These are phyloP conservation scores for Lasioglossum figueresi DNA, from an alignment of 2,888 invertebrate species.

Conservation along the genomic window DNA sequence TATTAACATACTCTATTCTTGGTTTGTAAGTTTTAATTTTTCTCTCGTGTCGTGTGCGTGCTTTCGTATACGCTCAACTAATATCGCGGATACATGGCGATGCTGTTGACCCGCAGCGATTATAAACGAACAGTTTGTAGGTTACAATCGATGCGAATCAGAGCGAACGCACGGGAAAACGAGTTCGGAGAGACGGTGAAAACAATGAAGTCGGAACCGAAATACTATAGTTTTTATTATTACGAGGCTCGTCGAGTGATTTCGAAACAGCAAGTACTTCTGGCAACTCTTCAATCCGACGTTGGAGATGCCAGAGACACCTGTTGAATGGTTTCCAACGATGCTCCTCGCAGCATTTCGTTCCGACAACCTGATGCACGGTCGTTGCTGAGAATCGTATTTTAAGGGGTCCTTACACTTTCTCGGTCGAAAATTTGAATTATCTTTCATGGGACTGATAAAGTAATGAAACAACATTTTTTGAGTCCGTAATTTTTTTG, in stretches of 20 bases:
- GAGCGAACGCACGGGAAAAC: neutral
- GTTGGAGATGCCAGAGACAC: neutral
- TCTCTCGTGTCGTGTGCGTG: neutral
- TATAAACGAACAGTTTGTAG: neutral
- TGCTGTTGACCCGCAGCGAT: neutral
- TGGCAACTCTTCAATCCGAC: neutral
- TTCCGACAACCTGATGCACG: neutral
- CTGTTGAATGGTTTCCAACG: neutral
- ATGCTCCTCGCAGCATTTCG: too few species aligned
- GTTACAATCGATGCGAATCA: neutral
- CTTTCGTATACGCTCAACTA: neutral
- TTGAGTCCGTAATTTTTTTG: too few species aligned
- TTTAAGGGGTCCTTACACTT: too few species aligned
- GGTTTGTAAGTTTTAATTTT: neutral
- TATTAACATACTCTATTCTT: neutral
- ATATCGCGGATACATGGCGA: neutral
- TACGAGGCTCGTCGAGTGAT: neutral
- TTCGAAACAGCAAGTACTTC: neutral
- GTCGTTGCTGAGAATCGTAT: neutral
- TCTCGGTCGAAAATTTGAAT: too few species aligned
- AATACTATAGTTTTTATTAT: neutral
- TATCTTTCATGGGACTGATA: too few species aligned
- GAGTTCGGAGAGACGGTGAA: neutral
- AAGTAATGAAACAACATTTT: too few species aligned
- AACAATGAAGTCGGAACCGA: neutral